A percentile compares a stretch with the other conserved stretches of the same genome.
phyloP scores from a whole-genome alignment of 2,797 vertebrate species.

The Aldrovandia affinis region DNA sequence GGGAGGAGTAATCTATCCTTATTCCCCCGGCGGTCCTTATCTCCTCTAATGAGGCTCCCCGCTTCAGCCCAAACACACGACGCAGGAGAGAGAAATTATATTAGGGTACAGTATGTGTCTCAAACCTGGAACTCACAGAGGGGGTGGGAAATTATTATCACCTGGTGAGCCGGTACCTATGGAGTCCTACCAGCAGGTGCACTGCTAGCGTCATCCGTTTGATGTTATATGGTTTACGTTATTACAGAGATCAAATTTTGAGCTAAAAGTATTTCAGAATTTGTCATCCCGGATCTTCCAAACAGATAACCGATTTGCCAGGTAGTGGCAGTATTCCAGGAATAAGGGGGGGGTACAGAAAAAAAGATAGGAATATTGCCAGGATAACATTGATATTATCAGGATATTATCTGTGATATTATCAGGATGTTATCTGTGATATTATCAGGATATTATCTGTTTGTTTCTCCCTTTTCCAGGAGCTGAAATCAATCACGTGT shows the following conservation, averaged over 20 bases:
- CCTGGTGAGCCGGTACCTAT: conserved; percentile 29
- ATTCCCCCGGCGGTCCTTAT: background rate
- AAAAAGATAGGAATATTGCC: conserved; percentile 39
- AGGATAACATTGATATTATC: too few species aligned
- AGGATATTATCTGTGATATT: too few species aligned
- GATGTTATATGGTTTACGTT: conserved; percentile 18
- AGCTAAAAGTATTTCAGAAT: conserved; percentile 17
- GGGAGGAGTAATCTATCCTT: background rate
- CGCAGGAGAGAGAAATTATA: background rate
- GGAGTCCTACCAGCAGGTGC: conserved; percentile 31
- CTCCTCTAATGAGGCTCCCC: background rate
- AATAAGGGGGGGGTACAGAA: conserved; percentile 25
- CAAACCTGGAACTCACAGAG: background rate
- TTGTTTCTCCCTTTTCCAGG: conserved; percentile 30
- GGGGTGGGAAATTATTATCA: background rate
- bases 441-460: conserved; percentile 37
- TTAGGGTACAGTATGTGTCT: background rate
- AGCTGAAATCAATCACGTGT: conserved; percentile 54
- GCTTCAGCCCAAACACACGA: background rate
- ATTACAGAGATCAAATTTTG: background rate
- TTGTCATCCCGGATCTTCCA: conserved; percentile 42
- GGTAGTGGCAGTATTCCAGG: conserved; percentile 9
- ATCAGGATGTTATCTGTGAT: too few species aligned
- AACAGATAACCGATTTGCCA: conserved; percentile 39
- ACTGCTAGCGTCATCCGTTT: conserved; percentile 25